Evolutionary conservation across 2,113 vertebrate species (phyloP).

Genomic region (Gavialis gangeticus): DNA sequence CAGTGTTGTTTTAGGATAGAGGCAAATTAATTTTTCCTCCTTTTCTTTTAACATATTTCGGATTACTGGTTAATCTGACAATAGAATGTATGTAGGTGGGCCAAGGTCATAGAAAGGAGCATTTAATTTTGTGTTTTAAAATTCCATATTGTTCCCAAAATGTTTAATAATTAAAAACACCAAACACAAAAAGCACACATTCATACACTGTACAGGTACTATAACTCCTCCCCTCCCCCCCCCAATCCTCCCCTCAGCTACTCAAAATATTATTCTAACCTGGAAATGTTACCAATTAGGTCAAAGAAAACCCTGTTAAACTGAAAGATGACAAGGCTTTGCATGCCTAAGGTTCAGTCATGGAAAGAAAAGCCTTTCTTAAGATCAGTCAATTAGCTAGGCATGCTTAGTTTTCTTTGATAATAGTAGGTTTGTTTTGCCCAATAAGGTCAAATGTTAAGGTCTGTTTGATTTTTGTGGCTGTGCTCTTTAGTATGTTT

Average conservation of each 20-base stretch:
- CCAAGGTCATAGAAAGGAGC: background rate
- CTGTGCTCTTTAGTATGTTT: slow-evolving; percentile 53
- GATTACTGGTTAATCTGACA: slow-evolving; percentile 24
- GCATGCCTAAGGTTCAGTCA: slow-evolving; percentile 80
- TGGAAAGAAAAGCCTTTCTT: slow-evolving; percentile 75
- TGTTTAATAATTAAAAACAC: background rate
- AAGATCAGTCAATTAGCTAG: slow-evolving; percentile 81
- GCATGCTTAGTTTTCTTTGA: slow-evolving; percentile 80
- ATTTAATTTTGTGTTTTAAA: slow-evolving; percentile 2
- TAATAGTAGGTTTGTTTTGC: slow-evolving; percentile 80
- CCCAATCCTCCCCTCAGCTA: background rate
- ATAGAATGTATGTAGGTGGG: background rate
- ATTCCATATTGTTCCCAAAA: background rate
- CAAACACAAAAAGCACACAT: background rate
- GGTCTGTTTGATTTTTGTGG: slow-evolving; percentile 70
- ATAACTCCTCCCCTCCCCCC: background rate
- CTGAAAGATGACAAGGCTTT: slow-evolving; percentile 61
- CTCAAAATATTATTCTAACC: background rate
- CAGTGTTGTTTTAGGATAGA: background rate
- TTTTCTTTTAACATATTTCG: slow-evolving; percentile 16
- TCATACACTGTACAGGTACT: background rate
- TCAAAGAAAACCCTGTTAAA: slow-evolving; percentile 53
- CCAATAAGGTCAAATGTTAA: slow-evolving; percentile 83
- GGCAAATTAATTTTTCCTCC: background rate
- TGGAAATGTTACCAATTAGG: slow-evolving; percentile 43